phyloP scores from a whole-genome alignment of 2,888 invertebrate genomes.

The Pyrochroa serraticornis region DNA sequence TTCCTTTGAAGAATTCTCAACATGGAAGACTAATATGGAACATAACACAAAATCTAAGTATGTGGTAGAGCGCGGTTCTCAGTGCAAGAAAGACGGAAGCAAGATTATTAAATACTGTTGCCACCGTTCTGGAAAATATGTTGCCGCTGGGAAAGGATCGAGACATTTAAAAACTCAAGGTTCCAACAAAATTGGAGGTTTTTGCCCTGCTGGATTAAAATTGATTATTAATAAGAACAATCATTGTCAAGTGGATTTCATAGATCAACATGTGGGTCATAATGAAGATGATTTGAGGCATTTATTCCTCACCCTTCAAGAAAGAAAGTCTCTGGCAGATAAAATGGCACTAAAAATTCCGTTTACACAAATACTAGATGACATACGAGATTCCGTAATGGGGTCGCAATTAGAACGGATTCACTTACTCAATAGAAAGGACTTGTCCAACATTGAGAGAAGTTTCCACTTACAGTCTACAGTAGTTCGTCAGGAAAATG shows the following conservation, averaged over 20 bases:
- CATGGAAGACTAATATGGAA: slow-evolving; percentile 15
- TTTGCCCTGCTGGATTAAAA: slow-evolving; percentile 19
- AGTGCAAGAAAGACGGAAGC: background rate
- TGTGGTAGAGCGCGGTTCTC: background rate
- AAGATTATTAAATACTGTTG: slow-evolving; percentile 5
- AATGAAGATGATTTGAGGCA: slow-evolving; percentile 12
- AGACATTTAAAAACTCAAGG: slow-evolving; percentile 27
- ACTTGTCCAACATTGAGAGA: slow-evolving; percentile 16
- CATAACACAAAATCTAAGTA: slow-evolving; percentile 6
- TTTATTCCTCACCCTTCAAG: slow-evolving; percentile 9
- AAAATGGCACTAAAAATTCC: slow-evolving; percentile 27
- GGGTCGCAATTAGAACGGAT: slow-evolving; percentile 5
- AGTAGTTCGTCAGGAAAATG: slow-evolving; percentile 7
- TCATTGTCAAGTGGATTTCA: background rate
- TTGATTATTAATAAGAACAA: background rate
- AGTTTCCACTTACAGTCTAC: background rate
- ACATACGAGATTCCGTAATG: slow-evolving; percentile 6
- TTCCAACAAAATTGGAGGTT: slow-evolving; percentile 24
- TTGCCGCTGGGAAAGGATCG: slow-evolving; percentile 11
- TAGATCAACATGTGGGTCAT: slow-evolving; percentile 11
- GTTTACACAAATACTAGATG: slow-evolving; percentile 19
- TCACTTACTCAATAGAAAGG: slow-evolving; percentile 22
- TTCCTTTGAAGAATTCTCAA: slow-evolving; percentile 4
- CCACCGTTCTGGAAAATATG: slow-evolving; percentile 26
- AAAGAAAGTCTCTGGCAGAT: slow-evolving; percentile 19